Evolutionary conservation across 2,797 vertebrate species (phyloP).

Genomic region (Epinephelus coioides): DNA sequence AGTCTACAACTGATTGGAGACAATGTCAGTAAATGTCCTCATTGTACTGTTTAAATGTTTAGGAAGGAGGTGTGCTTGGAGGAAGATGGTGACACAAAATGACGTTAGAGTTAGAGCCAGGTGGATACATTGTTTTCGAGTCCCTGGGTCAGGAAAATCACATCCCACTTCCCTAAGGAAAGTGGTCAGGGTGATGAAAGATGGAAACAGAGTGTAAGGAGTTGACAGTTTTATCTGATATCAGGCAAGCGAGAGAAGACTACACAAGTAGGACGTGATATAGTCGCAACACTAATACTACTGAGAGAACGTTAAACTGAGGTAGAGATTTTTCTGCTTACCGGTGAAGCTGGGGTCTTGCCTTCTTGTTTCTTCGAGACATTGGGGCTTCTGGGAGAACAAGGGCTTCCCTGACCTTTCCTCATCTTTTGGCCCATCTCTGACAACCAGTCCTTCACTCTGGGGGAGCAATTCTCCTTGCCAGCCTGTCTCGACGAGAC

Average conservation of each 20-base stretch:
- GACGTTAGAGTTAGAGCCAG: too few relatives aligned
- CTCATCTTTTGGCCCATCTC: conserved; percentile 90
- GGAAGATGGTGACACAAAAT: too few relatives aligned
- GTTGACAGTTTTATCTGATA: too few relatives aligned
- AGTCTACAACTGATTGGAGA: too few relatives aligned
- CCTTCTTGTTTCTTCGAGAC: conserved; percentile 82
- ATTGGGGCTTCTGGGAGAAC: conserved; percentile 78
- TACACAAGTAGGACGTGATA: not conserved
- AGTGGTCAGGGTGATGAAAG: too few relatives aligned
- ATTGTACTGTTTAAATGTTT: too few relatives aligned
- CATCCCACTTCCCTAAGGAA: too few relatives aligned
- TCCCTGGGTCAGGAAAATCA: too few relatives aligned
- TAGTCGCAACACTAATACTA: not conserved
- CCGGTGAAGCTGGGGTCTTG: conserved; percentile 76
- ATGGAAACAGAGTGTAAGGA: too few relatives aligned
- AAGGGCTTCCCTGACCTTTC: conserved; percentile 74
- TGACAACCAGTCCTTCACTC: conserved; percentile 90
- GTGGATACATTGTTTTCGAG: too few relatives aligned
- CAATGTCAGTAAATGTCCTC: too few relatives aligned
- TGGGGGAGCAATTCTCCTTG: conserved; percentile 93
- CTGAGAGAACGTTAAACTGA: not conserved
- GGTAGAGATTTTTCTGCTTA: conserved; percentile 60
- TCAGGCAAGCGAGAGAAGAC: not conserved
- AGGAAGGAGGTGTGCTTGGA: too few relatives aligned
- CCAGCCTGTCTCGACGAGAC: conserved; percentile 60